phyloP scores from a whole-genome alignment of 2,888 invertebrate species.

The Heliconius ethilla region DNA sequence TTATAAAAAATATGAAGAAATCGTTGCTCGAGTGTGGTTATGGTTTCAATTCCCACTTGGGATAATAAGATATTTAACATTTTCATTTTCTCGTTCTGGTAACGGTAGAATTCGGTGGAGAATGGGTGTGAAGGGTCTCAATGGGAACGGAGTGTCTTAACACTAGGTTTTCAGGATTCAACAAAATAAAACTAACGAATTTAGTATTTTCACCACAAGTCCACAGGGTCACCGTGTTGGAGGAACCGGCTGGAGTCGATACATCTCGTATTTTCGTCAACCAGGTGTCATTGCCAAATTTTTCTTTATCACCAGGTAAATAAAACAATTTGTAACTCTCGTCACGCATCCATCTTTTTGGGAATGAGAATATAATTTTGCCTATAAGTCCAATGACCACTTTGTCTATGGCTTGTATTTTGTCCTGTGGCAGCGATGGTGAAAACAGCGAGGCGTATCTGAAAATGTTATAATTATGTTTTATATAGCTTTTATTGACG shows the following conservation, averaged over 20 bases:
- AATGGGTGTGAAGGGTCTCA: too few relatives aligned
- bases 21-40: too few relatives aligned
- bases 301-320: conserved; percentile 10
- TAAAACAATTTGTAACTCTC: background rate
- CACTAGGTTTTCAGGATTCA: background rate
- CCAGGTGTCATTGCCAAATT: conserved; percentile 1
- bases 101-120: too few relatives aligned
- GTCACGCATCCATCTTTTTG: background rate
- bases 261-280: conserved; percentile 11
- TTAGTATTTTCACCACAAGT: conserved; percentile 13
- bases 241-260: background rate
- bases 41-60: too few relatives aligned
- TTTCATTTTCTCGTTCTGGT: too few relatives aligned
- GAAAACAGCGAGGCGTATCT: conserved; percentile 10
- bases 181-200: conserved; percentile 2
- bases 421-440: background rate
- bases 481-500: background rate
- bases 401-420: conserved; percentile 6
- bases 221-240: conserved; percentile 7
- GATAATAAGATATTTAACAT: too few relatives aligned
- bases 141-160: too few relatives aligned
- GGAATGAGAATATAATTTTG: conserved; percentile 13
- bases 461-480: background rate
- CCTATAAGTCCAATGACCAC: conserved; percentile 3
- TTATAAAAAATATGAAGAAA: too few relatives aligned